Evolutionary conservation across 2,888 invertebrate species (phyloP).

Genomic region (Lissocephala sabroskyi): DNA sequence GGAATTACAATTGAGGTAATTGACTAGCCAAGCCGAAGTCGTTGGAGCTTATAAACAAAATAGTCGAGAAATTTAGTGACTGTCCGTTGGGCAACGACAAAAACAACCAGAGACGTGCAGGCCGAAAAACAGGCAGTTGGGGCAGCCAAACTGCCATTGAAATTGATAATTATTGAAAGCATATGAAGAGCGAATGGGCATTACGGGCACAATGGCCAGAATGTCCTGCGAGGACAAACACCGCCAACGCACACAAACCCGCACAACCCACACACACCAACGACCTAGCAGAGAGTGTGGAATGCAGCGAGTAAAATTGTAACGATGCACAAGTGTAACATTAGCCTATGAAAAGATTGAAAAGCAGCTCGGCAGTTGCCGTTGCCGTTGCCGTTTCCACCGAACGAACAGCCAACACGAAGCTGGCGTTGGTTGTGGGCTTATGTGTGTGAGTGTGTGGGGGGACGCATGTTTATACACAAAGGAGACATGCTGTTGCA

Average conservation of each 20-base stretch:
- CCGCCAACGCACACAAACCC: slow-evolving; percentile 1
- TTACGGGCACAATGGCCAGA: neutral
- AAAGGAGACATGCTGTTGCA: slow-evolving; percentile 64
- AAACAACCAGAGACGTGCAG: no score
- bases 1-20: no score
- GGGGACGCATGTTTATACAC: slow-evolving; percentile 27
- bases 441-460: slow-evolving; percentile 6
- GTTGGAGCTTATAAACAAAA: slow-evolving; percentile 61
- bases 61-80: slow-evolving; percentile 18
- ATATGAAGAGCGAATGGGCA: slow-evolving; percentile 4
- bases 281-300: slow-evolving; percentile 11
- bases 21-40: no score
- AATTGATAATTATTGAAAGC: slow-evolving; percentile 34
- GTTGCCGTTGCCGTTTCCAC: no score
- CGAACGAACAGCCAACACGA: slow-evolving; percentile 39
- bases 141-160: no score
- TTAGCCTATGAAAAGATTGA: slow-evolving; percentile 62
- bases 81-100: neutral
- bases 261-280: neutral
- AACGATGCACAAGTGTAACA: slow-evolving; percentile 64
- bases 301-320: slow-evolving; percentile 26
- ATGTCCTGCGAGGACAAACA: neutral
- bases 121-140: no score
- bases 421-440: neutral
- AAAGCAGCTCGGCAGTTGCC: slow-evolving; percentile 47